Conservation (phyloP, 2,888 invertebrate genomes). For the Sepiola atlantica region DNA sequence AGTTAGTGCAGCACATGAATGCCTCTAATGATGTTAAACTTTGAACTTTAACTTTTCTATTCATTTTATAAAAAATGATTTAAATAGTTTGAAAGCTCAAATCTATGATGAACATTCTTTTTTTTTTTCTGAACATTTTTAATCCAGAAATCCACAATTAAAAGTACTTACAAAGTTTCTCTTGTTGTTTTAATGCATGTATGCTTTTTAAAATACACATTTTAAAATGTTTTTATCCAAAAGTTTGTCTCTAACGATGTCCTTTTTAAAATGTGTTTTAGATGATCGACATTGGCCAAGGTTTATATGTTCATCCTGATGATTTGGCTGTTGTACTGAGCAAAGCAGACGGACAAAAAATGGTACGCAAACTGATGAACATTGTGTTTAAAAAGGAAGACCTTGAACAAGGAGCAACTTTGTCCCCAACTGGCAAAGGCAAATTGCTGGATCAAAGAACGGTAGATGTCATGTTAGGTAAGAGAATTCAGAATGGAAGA, state of each 20-base stretch:
- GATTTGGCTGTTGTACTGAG: slow-evolving; percentile 40
- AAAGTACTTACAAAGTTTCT: too few species aligned
- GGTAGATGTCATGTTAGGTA: slow-evolving; percentile 40
- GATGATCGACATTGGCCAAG: slow-evolving; percentile 43
- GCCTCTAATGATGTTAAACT: too few species aligned
- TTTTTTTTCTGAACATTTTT: too few species aligned
- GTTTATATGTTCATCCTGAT: slow-evolving; percentile 40
- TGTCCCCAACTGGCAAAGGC: slow-evolving; percentile 1
- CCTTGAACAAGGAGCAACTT: slow-evolving; percentile 37
- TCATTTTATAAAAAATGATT: too few species aligned
- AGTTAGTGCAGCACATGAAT: too few species aligned
- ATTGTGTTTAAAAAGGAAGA: slow-evolving; percentile 41
- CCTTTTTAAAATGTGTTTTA: not conserved
- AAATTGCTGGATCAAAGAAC: slow-evolving; percentile 42
- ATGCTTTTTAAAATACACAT: not conserved
- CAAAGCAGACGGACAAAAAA: slow-evolving; percentile 40
- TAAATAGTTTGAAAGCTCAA: too few species aligned
- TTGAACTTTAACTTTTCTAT: too few species aligned
- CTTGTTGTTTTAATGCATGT: not conserved
- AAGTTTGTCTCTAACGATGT: too few species aligned
- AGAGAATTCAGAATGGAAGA: not conserved
- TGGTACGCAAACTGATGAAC: slow-evolving; percentile 44
- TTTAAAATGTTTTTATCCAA: not conserved
- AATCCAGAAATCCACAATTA: too few species aligned
- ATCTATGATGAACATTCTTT: too few species aligned